phyloP scores from a whole-genome alignment of 2,888 invertebrate species.

The Folsomia candida region DNA sequence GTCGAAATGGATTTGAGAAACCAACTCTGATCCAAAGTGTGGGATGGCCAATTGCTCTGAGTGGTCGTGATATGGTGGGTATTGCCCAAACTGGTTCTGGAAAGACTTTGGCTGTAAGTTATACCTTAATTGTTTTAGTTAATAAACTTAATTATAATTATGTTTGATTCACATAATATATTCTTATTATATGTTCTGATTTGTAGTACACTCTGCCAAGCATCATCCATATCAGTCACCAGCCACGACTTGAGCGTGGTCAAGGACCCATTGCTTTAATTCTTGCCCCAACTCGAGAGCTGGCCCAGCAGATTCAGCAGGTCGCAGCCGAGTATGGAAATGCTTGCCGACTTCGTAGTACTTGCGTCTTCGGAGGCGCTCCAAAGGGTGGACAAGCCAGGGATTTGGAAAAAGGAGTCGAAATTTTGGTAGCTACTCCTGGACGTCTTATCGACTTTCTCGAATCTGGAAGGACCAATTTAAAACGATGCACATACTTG shows the following conservation, averaged over 20 bases:
- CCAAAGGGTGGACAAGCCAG: constrained; percentile 72
- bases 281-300: constrained; percentile 86
- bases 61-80: constrained; percentile 89
- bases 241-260: constrained; percentile 77
- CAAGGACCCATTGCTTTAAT: constrained; percentile 94
- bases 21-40: constrained; percentile 95
- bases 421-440: constrained; percentile 94
- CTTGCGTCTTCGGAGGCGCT: constrained; percentile 96
- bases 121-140: not conserved
- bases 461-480: constrained; percentile 71
- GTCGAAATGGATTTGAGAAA: constrained; percentile 67
- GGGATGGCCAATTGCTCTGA: constrained; percentile 93
- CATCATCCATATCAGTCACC: constrained; percentile 90
- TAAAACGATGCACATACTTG: constrained; percentile 77
- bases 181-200: constrained; percentile 2
- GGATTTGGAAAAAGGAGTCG: constrained; percentile 80
- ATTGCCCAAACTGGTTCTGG: constrained; percentile 94
- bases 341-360: constrained; percentile 80
- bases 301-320: constrained; percentile 90
- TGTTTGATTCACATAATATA: too few species aligned
- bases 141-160: not conserved
- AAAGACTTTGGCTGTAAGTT: constrained; percentile 73
- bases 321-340: constrained; percentile 90
- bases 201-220: constrained; percentile 81
- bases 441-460: constrained; percentile 92